Conservation (phyloP, 2,113 vertebrate species). For the Puma concolor region DNA sequence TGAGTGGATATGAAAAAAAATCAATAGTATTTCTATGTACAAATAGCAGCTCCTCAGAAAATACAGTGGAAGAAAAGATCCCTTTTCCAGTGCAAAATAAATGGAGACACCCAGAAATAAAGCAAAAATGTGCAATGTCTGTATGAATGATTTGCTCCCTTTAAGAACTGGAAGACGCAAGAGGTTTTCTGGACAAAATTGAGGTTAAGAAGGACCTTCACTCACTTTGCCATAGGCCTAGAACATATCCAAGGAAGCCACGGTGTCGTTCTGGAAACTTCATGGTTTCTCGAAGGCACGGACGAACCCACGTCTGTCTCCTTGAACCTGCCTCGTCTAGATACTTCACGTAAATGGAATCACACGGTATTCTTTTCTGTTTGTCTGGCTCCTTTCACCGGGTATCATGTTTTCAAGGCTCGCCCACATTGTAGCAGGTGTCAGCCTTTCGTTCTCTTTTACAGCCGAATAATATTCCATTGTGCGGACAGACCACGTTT, state of each 20-base stretch:
- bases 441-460: accelerated
- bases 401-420: not conserved
- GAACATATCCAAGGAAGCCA: not conserved
- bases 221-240: too few relatives aligned
- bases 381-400: not conserved
- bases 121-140: not conserved
- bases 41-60: not conserved
- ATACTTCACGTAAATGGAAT: not conserved
- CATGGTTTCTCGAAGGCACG: accelerated
- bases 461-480: not conserved
- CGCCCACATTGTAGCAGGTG: accelerated
- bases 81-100: not conserved
- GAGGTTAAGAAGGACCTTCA: not conserved
- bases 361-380: not conserved
- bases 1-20: not conserved
- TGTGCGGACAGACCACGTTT: not conserved
- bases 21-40: not conserved
- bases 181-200: not conserved
- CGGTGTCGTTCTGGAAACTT: not conserved
- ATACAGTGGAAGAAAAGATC: not conserved
- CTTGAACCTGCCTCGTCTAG: not conserved
- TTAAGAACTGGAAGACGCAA: not conserved
- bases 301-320: not conserved
- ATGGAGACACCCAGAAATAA: not conserved
- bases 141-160: not conserved